These are phyloP conservation scores for Protobothrops mucrosquamatus DNA, from an alignment of 2,113 vertebrate species.

Conservation along the genomic window DNA sequence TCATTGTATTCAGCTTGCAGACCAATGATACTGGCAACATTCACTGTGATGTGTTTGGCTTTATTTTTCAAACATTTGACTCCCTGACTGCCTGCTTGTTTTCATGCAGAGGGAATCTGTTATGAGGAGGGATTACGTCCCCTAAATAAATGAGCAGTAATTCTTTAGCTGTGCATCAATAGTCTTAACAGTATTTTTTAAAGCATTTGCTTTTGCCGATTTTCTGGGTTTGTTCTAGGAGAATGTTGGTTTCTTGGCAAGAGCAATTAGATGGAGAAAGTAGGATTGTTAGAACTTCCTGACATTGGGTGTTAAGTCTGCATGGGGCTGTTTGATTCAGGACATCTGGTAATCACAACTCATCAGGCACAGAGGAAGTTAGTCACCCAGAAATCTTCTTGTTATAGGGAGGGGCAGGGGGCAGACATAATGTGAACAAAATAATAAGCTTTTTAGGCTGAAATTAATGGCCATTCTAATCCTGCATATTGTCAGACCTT, in stretches of 20 bases:
- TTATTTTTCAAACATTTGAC: conserved; percentile 31
- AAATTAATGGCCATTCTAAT: background rate
- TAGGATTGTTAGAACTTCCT: fast-evolving
- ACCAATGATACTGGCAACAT: conserved; percentile 4
- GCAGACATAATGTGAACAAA: background rate
- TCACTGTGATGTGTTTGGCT: conserved; percentile 1
- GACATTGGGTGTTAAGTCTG: background rate
- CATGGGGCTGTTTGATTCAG: background rate
- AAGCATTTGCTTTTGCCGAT: background rate
- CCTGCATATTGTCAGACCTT: background rate
- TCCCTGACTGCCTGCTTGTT: conserved; percentile 15
- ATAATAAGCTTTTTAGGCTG: background rate
- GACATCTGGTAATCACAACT: background rate
- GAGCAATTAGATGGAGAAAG: background rate
- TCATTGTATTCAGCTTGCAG: conserved; percentile 38
- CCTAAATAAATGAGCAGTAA: background rate
- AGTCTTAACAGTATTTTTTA: background rate
- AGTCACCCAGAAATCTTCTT: background rate
- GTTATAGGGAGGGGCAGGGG: background rate
- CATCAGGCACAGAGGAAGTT: background rate
- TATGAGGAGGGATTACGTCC: background rate
- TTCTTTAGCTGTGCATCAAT: background rate
- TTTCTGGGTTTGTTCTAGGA: background rate
- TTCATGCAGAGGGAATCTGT: conserved; percentile 26
- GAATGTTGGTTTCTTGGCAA: background rate